Conservation (phyloP, 2,797 vertebrate genomes). For the Anas bernieri region DNA sequence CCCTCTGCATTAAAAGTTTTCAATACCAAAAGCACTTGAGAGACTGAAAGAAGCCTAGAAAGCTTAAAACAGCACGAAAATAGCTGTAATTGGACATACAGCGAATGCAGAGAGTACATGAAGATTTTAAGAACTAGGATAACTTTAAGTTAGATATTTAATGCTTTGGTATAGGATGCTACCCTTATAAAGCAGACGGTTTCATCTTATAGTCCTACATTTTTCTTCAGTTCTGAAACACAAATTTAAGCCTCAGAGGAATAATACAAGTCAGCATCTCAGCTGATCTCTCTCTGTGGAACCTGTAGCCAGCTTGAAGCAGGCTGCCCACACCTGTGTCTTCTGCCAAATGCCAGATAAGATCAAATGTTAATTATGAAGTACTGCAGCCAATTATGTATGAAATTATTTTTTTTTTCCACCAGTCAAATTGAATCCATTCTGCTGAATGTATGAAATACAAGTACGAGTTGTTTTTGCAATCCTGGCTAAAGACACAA, state of each 20-base stretch:
- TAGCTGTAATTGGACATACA: not conserved
- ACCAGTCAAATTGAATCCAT: not conserved
- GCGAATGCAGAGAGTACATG: not conserved
- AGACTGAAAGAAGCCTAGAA: not conserved
- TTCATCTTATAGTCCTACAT: not conserved
- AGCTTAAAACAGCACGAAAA: not conserved
- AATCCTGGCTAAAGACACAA: not conserved
- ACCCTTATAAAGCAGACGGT: not conserved
- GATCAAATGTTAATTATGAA: not conserved
- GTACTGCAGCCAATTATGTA: not conserved
- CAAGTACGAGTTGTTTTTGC: not conserved
- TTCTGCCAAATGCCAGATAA: not conserved
- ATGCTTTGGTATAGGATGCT: not conserved
- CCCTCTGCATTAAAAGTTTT: not conserved
- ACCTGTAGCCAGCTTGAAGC: not conserved
- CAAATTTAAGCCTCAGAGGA: not conserved
- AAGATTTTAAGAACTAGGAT: not conserved
- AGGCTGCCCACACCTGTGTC: not conserved
- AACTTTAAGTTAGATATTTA: not conserved
- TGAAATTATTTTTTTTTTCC: fast-evolving
- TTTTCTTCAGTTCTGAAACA: not conserved
- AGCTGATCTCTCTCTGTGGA: not conserved
- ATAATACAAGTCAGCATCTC: not conserved
- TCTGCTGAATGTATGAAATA: not conserved
- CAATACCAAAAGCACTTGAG: not conserved